A percentile compares a stretch with the other conserved stretches of the same genome.
Evolutionary conservation across 2,113 vertebrate species (phyloP).

Genomic region (Meriones unguiculatus): DNA sequence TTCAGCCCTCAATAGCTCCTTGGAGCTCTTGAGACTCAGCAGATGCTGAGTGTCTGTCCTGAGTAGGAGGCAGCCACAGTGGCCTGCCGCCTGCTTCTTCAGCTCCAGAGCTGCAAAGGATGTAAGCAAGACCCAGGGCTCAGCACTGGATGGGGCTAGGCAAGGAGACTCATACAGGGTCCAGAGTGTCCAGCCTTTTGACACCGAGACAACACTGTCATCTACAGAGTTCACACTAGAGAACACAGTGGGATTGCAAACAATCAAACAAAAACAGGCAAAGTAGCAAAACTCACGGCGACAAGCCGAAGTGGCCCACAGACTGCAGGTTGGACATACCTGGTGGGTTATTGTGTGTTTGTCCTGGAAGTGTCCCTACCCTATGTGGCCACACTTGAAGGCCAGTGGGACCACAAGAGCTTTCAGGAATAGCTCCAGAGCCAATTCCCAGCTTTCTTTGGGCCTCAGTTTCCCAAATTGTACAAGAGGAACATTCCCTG

Average conservation of each 20-base stretch:
- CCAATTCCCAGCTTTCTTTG: neutral
- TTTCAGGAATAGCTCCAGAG: neutral
- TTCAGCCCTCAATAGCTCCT: neutral
- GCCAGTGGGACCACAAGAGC: neutral
- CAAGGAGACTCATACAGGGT: neutral
- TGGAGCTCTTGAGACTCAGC: neutral
- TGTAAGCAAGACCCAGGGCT: neutral
- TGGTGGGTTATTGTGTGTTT: neutral
- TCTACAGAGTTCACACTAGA: neutral
- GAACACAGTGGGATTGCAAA: neutral
- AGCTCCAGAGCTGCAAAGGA: neutral
- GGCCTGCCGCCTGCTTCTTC: neutral
- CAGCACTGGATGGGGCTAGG: too few relatives aligned
- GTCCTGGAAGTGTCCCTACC: neutral
- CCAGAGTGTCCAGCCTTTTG: neutral
- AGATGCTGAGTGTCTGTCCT: neutral
- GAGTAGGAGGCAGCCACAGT: neutral
- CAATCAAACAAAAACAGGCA: neutral
- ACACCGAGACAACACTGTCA: neutral
- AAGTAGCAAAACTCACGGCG: neutral
- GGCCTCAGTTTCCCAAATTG: neutral
- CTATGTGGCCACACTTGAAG: neutral
- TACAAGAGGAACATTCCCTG: neutral
- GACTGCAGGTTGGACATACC: neutral
- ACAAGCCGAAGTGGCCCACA: neutral